These are phyloP conservation scores for Leptopilina syphax DNA, from an alignment of 2,888 invertebrate genomes.

Conservation along the genomic window DNA sequence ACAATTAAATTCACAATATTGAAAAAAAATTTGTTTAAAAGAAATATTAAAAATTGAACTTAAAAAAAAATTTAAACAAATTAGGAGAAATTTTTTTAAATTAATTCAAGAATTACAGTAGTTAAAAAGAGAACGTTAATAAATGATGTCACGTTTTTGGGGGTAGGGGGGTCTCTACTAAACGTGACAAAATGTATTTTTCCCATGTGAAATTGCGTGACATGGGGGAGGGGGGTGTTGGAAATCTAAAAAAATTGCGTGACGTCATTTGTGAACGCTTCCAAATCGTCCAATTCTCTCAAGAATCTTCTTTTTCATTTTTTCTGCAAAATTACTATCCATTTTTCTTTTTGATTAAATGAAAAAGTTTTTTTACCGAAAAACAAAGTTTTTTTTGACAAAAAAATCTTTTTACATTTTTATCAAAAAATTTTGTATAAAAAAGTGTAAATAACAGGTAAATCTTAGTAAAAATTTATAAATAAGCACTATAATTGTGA, in stretches of 20 bases:
- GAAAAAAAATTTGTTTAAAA: too few species aligned
- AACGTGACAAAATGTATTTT: too few species aligned
- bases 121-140: not conserved
- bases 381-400: too few species aligned
- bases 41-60: too few species aligned
- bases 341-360: not conserved
- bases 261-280: too few species aligned
- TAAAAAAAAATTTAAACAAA: not conserved
- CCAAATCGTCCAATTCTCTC: constrained; percentile 12
- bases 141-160: too few species aligned
- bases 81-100: not conserved
- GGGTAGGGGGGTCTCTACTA: too few species aligned
- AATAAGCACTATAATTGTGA: not conserved
- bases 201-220: too few species aligned
- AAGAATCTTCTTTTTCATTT: not conserved
- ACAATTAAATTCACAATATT: too few species aligned
- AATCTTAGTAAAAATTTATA: not conserved
- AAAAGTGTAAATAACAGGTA: not conserved
- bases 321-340: not conserved
- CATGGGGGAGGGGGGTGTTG: too few species aligned
- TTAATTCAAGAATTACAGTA: not conserved
- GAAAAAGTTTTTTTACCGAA: not conserved
- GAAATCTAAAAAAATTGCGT: too few species aligned
- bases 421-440: not conserved
- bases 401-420: not conserved